phyloP scores from a whole-genome alignment of 2,888 invertebrate genomes.

The Drosophila rellima region DNA sequence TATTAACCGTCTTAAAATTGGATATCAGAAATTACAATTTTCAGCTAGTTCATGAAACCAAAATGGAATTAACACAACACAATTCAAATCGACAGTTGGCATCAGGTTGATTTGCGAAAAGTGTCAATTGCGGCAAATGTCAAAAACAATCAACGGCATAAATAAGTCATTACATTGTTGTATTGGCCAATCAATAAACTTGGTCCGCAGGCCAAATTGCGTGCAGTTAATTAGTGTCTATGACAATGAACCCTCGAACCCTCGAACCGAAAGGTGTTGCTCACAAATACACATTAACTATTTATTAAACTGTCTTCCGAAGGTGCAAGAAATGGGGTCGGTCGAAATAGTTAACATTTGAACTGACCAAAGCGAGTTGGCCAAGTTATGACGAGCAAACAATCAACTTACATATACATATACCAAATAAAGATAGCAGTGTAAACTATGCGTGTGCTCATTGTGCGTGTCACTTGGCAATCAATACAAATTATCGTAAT shows the following conservation, averaged over 20 bases:
- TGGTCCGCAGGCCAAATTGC: constrained; percentile 48
- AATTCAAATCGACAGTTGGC: not conserved
- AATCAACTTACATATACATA: not conserved
- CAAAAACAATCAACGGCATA: constrained; percentile 72
- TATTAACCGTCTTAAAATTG: too few species aligned
- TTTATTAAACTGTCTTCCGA: constrained; percentile 47
- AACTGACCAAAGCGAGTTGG: constrained; percentile 15
- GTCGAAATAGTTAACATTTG: constrained; percentile 50
- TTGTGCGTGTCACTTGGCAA: constrained; percentile 66
- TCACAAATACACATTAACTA: constrained; percentile 67
- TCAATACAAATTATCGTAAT: constrained; percentile 80
- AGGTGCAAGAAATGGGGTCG: constrained; percentile 16
- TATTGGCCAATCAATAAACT: constrained; percentile 54
- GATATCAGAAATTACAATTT: too few species aligned
- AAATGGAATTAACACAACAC: not conserved
- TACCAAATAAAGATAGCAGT: not conserved
- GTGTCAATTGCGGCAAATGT: constrained; percentile 76
- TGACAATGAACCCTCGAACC: constrained; percentile 42
- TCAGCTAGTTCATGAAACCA: not conserved
- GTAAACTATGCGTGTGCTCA: constrained; percentile 45
- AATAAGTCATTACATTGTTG: constrained; percentile 69
- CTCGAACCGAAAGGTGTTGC: constrained; percentile 66
- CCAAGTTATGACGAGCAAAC: constrained; percentile 40
- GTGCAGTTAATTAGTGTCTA: constrained; percentile 76
- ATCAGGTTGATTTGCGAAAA: constrained; percentile 60